Evolutionary conservation across 1,140 invertebrate genomes (phyloP).

Genomic region (Eurosta solidaginis): DNA sequence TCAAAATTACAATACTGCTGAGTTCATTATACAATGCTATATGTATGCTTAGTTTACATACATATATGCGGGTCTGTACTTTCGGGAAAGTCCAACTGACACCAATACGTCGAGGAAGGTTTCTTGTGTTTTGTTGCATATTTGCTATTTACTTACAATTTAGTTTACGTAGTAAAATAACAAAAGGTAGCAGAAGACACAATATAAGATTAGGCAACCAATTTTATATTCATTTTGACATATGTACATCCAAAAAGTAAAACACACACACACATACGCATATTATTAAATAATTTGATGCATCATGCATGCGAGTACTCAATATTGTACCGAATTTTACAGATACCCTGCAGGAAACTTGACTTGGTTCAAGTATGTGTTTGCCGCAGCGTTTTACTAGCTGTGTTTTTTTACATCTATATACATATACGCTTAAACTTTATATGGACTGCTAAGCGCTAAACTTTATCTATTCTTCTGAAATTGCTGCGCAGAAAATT

Average conservation of each 20-base stretch:
- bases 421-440: too few species aligned
- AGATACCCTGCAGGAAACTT: too few species aligned
- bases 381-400: too few species aligned
- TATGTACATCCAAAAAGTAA: neutral
- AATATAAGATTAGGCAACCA: conserved; percentile 5
- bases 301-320: too few species aligned
- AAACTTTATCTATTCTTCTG: too few species aligned
- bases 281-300: too few species aligned
- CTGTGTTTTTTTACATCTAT: too few species aligned
- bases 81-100: conserved; percentile 27
- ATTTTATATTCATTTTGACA: neutral
- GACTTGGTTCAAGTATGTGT: too few species aligned
- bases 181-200: neutral
- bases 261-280: neutral
- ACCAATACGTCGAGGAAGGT: conserved; percentile 7
- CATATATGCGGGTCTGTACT: neutral
- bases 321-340: too few species aligned
- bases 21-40: neutral
- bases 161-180: neutral
- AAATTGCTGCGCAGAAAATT: too few species aligned
- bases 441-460: too few species aligned
- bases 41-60: neutral
- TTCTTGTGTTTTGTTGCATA: neutral
- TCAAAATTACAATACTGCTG: neutral
- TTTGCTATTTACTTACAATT: too few species aligned